Conservation (phyloP, 2,888 invertebrate species). For the Conus canariensis region DNA sequence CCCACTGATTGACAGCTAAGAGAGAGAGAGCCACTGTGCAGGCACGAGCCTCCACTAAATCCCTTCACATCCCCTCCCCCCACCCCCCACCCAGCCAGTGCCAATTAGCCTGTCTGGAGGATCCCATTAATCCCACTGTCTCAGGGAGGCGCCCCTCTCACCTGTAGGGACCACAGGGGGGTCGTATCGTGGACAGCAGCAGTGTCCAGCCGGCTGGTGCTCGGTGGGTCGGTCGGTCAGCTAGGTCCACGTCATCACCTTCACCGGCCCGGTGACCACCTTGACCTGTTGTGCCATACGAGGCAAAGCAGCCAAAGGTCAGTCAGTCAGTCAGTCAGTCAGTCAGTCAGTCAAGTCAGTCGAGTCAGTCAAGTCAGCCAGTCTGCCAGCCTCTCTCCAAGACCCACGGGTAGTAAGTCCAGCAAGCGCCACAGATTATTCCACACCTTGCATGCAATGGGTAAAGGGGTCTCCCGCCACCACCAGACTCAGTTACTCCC, state of each 20-base stretch:
- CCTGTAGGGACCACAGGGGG: background rate
- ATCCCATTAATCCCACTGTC: slow-evolving; percentile 19
- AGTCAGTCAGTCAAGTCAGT: no score
- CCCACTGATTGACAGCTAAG: slow-evolving; percentile 11
- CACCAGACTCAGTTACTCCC: background rate
- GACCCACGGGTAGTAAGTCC: no score
- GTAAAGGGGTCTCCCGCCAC: background rate
- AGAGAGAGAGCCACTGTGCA: background rate
- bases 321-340: background rate
- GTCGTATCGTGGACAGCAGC: no score
- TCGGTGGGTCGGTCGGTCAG: no score
- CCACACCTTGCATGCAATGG: background rate
- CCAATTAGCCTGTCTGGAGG: slow-evolving; percentile 20
- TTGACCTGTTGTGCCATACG: no score
- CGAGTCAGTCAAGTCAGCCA: no score
- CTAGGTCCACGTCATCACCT: no score
- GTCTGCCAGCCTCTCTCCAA: no score
- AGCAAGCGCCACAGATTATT: background rate
- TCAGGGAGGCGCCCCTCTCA: background rate
- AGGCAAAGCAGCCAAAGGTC: background rate
- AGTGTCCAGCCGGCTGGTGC: no score
- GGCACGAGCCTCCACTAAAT: background rate
- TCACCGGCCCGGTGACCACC: no score
- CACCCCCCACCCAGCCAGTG: background rate
- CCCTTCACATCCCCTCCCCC: background rate